Evolutionary conservation across 2,888 invertebrate genomes (phyloP).

Genomic region (Sicus ferrugineus): DNA sequence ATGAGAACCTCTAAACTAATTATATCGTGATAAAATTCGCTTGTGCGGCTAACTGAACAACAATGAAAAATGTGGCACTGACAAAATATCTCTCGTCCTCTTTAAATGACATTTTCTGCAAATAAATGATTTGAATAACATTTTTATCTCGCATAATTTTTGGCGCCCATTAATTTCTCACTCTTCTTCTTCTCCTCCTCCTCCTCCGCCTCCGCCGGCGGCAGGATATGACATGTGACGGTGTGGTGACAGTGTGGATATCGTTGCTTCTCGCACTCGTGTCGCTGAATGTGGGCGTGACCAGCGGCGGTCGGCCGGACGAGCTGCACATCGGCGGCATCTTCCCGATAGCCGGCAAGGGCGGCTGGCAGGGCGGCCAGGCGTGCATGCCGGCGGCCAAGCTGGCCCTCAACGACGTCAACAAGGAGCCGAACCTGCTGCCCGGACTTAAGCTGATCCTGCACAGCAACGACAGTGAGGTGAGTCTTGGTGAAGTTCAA

Average conservation of each 20-base stretch:
- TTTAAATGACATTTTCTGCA: too few species aligned
- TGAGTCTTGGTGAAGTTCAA: conserved; percentile 63
- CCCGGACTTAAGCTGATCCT: conserved; percentile 90
- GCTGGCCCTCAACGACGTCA: conserved; percentile 96
- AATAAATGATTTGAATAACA: too few species aligned
- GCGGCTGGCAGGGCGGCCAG: conserved; percentile 98
- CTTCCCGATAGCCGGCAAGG: conserved; percentile 95
- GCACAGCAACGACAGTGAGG: conserved; percentile 97
- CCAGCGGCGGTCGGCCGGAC: conserved; percentile 66
- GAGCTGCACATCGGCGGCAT: conserved; percentile 96
- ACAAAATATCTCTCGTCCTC: too few species aligned
- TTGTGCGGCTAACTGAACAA: too few species aligned
- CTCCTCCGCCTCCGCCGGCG: conserved; percentile 30
- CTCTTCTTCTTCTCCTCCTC: background rate
- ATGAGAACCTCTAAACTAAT: too few species aligned
- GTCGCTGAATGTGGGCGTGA: conserved; percentile 57
- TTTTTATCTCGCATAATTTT: too few species aligned
- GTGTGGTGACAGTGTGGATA: conserved; percentile 65
- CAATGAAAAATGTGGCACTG: too few species aligned
- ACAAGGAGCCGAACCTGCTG: conserved; percentile 84
- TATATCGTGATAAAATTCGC: too few species aligned
- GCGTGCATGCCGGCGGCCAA: conserved; percentile 98
- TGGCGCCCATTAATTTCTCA: too few species aligned
- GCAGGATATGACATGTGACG: conserved; percentile 65
- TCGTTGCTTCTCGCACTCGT: conserved; percentile 63